These are phyloP conservation scores for Drosophila colorata DNA, from an alignment of 2,888 invertebrate species.

Conservation along the genomic window DNA sequence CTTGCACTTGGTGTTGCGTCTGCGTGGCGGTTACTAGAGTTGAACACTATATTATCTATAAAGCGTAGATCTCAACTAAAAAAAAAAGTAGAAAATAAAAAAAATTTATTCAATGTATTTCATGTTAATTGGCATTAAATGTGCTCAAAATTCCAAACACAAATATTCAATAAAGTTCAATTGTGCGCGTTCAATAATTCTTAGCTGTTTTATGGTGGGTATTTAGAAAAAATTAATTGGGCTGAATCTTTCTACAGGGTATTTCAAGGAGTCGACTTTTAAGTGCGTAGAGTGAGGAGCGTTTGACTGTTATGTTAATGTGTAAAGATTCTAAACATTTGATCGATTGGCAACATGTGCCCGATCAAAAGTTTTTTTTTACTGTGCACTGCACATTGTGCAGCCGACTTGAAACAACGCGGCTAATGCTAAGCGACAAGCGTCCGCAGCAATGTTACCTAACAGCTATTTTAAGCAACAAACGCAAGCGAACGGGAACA, in stretches of 20 bases:
- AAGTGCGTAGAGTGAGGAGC: not conserved
- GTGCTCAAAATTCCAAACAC: constrained; percentile 8
- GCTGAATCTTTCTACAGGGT: not conserved
- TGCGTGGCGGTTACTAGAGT: constrained; percentile 39
- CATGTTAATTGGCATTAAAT: constrained; percentile 22
- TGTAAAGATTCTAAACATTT: not conserved
- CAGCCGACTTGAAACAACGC: too few relatives aligned
- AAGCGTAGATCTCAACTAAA: constrained; percentile 10
- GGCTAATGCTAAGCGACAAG: too few relatives aligned
- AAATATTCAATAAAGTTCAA: constrained; percentile 38
- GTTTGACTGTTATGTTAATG: not conserved
- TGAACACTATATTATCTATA: constrained; percentile 3
- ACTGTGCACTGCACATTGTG: too few relatives aligned
- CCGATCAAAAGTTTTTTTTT: not conserved
- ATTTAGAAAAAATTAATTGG: not conserved
- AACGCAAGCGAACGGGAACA: not conserved
- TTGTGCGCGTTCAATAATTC: constrained; percentile 18
- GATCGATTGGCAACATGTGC: not conserved
- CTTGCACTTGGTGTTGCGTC: constrained; percentile 36
- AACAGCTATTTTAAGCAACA: not conserved
- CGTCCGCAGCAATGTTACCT: not conserved
- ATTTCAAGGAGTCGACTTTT: not conserved
- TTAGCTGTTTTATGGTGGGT: too few relatives aligned
- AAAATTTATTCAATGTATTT: constrained; percentile 28
- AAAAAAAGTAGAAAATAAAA: too few relatives aligned